Percentiles rank a stretch among this genome's conserved stretches.
These are phyloP conservation scores for Tetrao urogallus DNA, from an alignment of 2,113 vertebrate species.

Conservation along the genomic window DNA sequence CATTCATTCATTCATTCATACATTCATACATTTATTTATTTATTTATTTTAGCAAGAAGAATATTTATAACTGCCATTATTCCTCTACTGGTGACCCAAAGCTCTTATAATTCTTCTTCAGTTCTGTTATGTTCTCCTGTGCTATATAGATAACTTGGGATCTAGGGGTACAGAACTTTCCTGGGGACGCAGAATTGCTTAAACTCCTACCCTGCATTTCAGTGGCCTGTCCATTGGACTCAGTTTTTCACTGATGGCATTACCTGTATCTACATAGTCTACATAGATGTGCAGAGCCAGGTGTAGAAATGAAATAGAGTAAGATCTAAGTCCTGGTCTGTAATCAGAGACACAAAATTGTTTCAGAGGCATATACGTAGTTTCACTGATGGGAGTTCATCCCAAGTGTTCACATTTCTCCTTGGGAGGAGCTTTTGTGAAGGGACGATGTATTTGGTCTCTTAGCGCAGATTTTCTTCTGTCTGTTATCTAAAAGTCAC, in stretches of 20 bases:
- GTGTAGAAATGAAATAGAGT: not conserved
- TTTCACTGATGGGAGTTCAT: not conserved
- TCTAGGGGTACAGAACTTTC: not conserved
- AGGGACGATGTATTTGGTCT: not conserved
- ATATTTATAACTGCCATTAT: not conserved
- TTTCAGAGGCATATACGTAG: not conserved
- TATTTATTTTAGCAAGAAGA: too few relatives aligned
- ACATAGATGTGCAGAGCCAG: not conserved
- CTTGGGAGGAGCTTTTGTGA: not conserved
- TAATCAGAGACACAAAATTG: not conserved
- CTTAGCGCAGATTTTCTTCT: not conserved
- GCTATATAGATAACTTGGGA: accelerated
- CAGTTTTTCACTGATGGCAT: not conserved
- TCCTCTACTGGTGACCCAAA: not conserved
- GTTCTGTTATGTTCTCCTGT: not conserved
- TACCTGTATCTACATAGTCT: not conserved
- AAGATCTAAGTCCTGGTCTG: not conserved
- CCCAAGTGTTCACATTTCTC: accelerated
- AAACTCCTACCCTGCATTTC: not conserved
- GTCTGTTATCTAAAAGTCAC: not conserved
- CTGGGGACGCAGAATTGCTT: not conserved
- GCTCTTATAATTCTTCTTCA: not conserved
- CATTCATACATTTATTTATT: too few relatives aligned
- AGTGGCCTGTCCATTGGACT: not conserved
- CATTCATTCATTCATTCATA: too few relatives aligned